Base-by-base conservation (phyloP, 2,888 invertebrate genomes). In the Lamproptera curius region DNA sequence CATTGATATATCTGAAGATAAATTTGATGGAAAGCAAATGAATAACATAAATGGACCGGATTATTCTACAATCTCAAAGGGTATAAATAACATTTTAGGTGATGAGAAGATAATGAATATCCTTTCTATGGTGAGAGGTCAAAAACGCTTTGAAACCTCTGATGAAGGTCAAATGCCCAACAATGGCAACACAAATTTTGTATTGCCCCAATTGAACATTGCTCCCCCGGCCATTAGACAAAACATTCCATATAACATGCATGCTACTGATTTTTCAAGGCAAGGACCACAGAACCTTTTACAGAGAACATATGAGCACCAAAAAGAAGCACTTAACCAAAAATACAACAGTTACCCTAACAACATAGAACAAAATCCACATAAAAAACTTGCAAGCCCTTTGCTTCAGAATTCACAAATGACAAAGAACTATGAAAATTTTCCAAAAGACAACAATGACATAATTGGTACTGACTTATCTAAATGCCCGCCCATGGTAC, bases 51-150 rank as follows among this genome's bases (percentile, higher is more conserved):
- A 54, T 41, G 66, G 61, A 49, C 89, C 85, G 28, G 90, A 91
- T 65, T 88, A 90, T 57, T 87, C 89, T 38, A 91, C 80, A n/a
- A 89, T 91, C 55, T 90, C 91, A 2, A 89, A 89, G 64, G 90
- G 91, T 20, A 90, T 91, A 44, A 90, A 90, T 61, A 88, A 78
- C 51, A 91, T 92, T 56, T 77, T 92, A 38, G 91, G 91, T 10
- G 91, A 92, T 82, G 89, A 89, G 58, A 91, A 91, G 68, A 82
- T 92, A 44, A 81, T 91, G 76, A 90, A 88, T 61, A 90, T 91
- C 61, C 72, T 92, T 16, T 90, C 90, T 16, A 79, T 84, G 68
- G 77, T 87, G 40, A 61, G 70, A 59, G 31, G 31, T 11, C 33
- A 67, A 61, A 58, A 63, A 35, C 23, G 38, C 47, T 31, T 9